Evolutionary conservation across 1,140 invertebrate species (phyloP).

Genomic region (Anastatus disparis): DNA sequence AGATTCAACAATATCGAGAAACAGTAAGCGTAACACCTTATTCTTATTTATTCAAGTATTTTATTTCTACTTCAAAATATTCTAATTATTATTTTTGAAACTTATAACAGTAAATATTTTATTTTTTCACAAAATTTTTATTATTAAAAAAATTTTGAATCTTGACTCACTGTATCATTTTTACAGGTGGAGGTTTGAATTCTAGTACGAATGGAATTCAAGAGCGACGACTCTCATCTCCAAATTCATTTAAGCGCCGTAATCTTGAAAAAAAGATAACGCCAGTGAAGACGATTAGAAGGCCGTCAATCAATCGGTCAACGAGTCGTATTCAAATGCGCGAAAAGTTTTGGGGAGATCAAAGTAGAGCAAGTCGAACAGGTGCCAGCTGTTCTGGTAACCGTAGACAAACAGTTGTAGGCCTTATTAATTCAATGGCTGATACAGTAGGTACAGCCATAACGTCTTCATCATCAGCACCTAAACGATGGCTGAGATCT

Average conservation of each 20-base stretch:
- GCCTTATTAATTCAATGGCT: constrained; percentile 23
- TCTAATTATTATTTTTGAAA: no score
- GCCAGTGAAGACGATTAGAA: constrained; percentile 57
- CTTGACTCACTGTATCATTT: no score
- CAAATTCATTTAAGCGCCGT: constrained; percentile 59
- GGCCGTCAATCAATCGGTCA: constrained; percentile 58
- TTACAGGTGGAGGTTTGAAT: constrained; percentile 18
- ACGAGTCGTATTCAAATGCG: constrained; percentile 52
- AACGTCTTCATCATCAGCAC: constrained; percentile 38
- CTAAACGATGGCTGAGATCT: constrained; percentile 63
- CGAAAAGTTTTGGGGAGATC: constrained; percentile 56
- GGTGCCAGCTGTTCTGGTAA: constrained; percentile 21
- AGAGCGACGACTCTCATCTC: constrained; percentile 52
- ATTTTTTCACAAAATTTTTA: no score
- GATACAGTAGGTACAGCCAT: neutral
- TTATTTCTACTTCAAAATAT: no score
- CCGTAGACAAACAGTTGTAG: constrained; percentile 33
- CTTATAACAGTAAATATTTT: no score
- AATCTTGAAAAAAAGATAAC: constrained; percentile 63
- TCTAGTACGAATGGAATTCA: constrained; percentile 37
- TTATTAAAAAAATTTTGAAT: no score
- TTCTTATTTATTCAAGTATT: neutral
- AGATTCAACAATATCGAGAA: constrained; percentile 39
- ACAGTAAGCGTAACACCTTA: constrained; percentile 38
- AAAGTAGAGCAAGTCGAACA: constrained; percentile 45